Percentiles rank a stretch among this genome's conserved stretches.
These are phyloP conservation scores for Crax fasciolata DNA, from an alignment of 2,797 vertebrate species.

Conservation along the genomic window DNA sequence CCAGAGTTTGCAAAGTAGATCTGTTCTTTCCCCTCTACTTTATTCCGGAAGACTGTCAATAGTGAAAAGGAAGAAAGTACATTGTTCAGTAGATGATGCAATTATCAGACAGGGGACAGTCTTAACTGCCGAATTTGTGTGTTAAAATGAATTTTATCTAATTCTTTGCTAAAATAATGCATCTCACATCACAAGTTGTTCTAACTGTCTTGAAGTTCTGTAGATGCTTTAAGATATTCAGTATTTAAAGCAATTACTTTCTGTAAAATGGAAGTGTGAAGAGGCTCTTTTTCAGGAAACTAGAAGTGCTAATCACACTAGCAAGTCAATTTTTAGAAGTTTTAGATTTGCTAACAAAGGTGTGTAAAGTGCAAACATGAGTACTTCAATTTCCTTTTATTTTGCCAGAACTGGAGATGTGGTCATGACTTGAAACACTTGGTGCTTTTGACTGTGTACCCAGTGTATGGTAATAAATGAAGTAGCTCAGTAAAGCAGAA, in stretches of 20 bases:
- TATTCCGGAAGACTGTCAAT: too few species aligned
- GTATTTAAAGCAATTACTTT: neutral
- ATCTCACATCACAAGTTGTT: neutral
- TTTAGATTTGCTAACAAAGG: neutral
- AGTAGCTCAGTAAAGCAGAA: neutral
- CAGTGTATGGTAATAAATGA: neutral
- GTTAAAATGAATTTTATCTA: neutral
- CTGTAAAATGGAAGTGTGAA: neutral
- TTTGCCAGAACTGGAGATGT: neutral
- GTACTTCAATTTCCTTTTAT: neutral
- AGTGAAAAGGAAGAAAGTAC: neutral
- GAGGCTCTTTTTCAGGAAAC: neutral
- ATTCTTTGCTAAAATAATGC: neutral
- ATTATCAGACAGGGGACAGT: neutral
- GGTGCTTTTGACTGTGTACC: neutral
- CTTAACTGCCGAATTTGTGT: neutral
- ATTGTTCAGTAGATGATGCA: neutral
- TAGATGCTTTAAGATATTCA: neutral
- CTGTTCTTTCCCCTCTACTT: neutral
- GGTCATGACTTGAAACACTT: neutral
- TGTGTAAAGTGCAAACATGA: neutral
- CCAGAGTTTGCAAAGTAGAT: neutral
- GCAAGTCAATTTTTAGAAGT: neutral
- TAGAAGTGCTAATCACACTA: neutral
- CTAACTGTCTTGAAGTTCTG: neutral